A percentile compares a stretch with the other conserved stretches of the same genome.
These are phyloP conservation scores for Calidris pygmaea DNA, from an alignment of 2,113 vertebrate genomes.

Conservation along the genomic window DNA sequence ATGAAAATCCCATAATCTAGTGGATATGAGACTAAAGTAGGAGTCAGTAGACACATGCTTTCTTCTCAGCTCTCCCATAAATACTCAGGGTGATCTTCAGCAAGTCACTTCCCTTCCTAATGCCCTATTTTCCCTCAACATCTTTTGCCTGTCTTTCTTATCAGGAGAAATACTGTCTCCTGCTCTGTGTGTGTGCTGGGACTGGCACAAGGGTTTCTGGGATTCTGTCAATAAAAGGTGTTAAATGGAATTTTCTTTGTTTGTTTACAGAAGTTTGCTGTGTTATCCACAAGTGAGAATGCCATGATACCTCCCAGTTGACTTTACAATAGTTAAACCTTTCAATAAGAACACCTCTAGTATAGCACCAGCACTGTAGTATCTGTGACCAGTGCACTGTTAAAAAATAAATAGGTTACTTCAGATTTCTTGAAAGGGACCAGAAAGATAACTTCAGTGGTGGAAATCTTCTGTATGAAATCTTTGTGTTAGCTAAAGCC, in stretches of 20 bases:
- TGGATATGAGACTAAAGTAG: background rate
- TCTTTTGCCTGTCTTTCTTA: background rate
- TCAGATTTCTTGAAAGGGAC: background rate
- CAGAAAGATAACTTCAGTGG: conserved; percentile 9
- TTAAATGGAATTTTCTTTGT: background rate
- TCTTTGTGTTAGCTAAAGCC: conserved; percentile 5
- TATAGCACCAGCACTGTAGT: background rate
- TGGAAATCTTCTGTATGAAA: conserved; percentile 16
- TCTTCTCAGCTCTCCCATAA: background rate
- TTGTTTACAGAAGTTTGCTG: background rate
- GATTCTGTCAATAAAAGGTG: background rate
- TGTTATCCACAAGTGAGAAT: background rate
- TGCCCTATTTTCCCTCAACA: background rate
- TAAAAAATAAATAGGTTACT: conserved; percentile 12
- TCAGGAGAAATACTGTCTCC: background rate
- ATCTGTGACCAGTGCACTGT: background rate
- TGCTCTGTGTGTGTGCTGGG: background rate
- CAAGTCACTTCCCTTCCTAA: background rate
- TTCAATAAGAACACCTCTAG: background rate
- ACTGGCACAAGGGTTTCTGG: background rate
- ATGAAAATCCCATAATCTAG: background rate
- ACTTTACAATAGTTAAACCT: background rate
- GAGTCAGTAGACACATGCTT: background rate
- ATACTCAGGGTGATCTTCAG: background rate
- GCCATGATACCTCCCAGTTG: accelerated